These are phyloP conservation scores for Drosophila flavopinicola DNA, from an alignment of 2,888 invertebrate species.

Conservation along the genomic window DNA sequence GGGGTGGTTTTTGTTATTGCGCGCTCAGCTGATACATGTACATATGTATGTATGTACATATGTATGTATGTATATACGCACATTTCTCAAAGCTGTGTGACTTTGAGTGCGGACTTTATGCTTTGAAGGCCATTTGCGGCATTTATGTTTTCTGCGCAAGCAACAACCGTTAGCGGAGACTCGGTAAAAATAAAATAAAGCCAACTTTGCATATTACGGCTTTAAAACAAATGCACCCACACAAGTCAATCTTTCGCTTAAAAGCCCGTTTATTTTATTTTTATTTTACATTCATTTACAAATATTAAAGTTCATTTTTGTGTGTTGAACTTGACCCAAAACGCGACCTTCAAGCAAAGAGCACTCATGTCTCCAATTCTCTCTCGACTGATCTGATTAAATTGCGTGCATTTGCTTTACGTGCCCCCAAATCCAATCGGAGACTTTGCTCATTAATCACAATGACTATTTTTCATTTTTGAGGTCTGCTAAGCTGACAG, in stretches of 20 bases:
- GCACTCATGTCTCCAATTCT: background rate
- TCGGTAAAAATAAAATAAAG: slow-evolving; percentile 5
- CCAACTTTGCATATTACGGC: slow-evolving; percentile 4
- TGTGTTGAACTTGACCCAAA: slow-evolving; percentile 58
- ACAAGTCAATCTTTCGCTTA: slow-evolving; percentile 2
- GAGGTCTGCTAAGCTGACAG: slow-evolving; percentile 37
- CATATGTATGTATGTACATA: background rate
- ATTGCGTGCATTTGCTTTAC: no score
- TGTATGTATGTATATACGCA: background rate
- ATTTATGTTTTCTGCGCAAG: slow-evolving; percentile 22
- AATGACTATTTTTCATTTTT: slow-evolving; percentile 63
- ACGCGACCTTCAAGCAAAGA: background rate
- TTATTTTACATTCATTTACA: background rate
- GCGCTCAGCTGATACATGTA: slow-evolving; percentile 48
- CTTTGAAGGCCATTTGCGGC: slow-evolving; percentile 52
- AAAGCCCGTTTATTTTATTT: no score
- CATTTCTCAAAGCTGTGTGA: slow-evolving; percentile 24
- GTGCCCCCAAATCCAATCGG: no score
- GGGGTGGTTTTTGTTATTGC: slow-evolving; percentile 55
- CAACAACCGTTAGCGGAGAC: slow-evolving; percentile 35
- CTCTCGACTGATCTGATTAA: no score
- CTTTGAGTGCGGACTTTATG: slow-evolving; percentile 24
- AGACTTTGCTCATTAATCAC: slow-evolving; percentile 64
- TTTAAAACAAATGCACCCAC: background rate
- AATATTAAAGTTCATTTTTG: background rate